Percentiles rank a stretch among this genome's conserved stretches.
Conservation (phyloP, 2,888 invertebrate genomes). For the Podabrus alpinus region DNA sequence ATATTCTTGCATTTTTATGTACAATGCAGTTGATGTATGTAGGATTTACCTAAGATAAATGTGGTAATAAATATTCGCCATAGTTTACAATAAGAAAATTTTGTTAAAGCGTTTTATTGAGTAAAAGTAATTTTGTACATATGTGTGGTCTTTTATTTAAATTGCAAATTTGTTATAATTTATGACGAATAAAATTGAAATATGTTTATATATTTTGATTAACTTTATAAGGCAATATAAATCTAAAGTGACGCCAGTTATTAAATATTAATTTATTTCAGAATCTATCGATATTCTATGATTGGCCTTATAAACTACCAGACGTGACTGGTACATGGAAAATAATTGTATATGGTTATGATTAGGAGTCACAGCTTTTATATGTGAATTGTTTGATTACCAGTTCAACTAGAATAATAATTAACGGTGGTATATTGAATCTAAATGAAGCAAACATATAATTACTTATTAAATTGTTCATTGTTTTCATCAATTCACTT, state of each 20-base stretch:
- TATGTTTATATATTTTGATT: not conserved
- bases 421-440: not conserved
- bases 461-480: not conserved
- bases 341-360: not conserved
- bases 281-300: not conserved
- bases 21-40: not conserved
- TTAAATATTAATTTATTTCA: not conserved
- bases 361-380: not conserved
- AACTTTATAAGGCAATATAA: not conserved
- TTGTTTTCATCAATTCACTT: not conserved
- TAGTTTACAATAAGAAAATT: not conserved
- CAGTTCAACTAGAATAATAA: not conserved
- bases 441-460: not conserved
- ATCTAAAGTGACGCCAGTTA: not conserved
- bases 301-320: not conserved
- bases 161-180: not conserved
- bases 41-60: not conserved
- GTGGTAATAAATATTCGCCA: not conserved
- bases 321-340: not conserved
- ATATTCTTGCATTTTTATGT: not conserved
- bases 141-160: not conserved
- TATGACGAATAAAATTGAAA: not conserved
- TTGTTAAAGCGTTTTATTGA: not conserved
- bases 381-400: not conserved
- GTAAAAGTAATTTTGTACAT: not conserved